A percentile compares a stretch with the other conserved stretches of the same genome.
phyloP scores from a whole-genome alignment of 2,113 vertebrate genomes.

The Butorides virescens region DNA sequence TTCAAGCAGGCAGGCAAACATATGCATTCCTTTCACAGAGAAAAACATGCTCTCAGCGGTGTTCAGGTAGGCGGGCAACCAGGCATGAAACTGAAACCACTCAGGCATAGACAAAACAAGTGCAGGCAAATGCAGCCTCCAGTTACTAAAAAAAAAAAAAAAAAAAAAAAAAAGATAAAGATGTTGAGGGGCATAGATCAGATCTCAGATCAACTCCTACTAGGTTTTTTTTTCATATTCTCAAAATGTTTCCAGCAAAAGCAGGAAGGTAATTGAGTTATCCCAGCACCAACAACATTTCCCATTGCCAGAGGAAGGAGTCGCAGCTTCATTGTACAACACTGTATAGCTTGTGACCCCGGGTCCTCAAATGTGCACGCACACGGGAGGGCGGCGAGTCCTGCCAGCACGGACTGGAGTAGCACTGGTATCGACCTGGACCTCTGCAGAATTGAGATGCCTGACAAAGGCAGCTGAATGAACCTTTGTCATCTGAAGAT shows the following conservation, averaged over 20 bases:
- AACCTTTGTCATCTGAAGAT: not conserved
- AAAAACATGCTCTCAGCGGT: not conserved
- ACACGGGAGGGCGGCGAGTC: not conserved
- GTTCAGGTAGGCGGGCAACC: conserved; percentile 28
- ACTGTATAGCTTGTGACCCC: not conserved
- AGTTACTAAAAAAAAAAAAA: not conserved
- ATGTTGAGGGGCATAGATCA: not conserved
- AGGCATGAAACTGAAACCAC: conserved; percentile 36
- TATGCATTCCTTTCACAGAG: conserved; percentile 18
- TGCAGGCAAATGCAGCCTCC: not conserved
- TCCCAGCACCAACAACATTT: not conserved
- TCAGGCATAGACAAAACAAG: conserved; percentile 7
- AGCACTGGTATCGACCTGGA: not conserved
- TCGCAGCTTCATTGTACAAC: not conserved
- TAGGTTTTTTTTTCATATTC: not conserved
- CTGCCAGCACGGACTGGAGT: not conserved
- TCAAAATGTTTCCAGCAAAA: not conserved
- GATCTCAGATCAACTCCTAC: not conserved
- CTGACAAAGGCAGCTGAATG: not conserved
- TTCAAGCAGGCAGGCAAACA: conserved; percentile 5
- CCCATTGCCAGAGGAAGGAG: not conserved
- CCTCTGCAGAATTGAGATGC: not conserved
- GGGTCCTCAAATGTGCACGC: not conserved
- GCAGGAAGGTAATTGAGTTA: not conserved
- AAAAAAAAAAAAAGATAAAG: not conserved